Evolutionary conservation across 1,140 invertebrate species (phyloP).

Genomic region (Ips nitidus): DNA sequence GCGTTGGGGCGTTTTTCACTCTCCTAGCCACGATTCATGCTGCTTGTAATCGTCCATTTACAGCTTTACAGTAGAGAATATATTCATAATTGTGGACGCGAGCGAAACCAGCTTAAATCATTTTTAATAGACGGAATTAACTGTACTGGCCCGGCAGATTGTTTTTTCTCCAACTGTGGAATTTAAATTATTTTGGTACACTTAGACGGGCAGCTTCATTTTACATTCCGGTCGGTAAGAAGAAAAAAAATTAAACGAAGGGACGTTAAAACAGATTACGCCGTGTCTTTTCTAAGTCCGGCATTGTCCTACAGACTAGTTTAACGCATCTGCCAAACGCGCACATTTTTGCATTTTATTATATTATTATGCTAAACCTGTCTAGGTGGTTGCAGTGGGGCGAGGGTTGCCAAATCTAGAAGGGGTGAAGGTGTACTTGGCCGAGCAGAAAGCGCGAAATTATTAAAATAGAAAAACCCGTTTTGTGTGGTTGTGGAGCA

Average conservation of each 20-base stretch:
- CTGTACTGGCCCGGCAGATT: not conserved
- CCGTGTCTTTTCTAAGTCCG: not conserved
- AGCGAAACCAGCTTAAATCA: not conserved
- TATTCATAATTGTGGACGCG: too few relatives aligned
- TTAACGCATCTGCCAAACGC: not conserved
- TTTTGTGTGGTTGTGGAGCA: not conserved
- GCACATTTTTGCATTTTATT: not conserved
- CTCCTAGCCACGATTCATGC: too few relatives aligned
- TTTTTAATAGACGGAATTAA: constrained; percentile 2
- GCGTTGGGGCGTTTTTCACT: too few relatives aligned
- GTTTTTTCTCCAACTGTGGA: not conserved
- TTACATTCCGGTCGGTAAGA: too few relatives aligned
- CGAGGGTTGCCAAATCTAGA: not conserved
- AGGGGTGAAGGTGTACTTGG: not conserved
- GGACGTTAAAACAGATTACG: not conserved
- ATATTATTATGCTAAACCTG: not conserved
- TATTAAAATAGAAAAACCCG: not conserved
- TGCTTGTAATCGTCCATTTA: too few relatives aligned
- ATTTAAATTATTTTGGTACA: not conserved
- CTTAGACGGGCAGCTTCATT: too few relatives aligned
- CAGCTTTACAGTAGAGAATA: too few relatives aligned
- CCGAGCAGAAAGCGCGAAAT: not conserved
- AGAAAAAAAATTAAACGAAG: not conserved
- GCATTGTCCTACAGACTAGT: not conserved
- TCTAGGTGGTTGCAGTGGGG: not conserved